phyloP scores from a whole-genome alignment of 2,113 vertebrate species.

The Psettodes erumei region DNA sequence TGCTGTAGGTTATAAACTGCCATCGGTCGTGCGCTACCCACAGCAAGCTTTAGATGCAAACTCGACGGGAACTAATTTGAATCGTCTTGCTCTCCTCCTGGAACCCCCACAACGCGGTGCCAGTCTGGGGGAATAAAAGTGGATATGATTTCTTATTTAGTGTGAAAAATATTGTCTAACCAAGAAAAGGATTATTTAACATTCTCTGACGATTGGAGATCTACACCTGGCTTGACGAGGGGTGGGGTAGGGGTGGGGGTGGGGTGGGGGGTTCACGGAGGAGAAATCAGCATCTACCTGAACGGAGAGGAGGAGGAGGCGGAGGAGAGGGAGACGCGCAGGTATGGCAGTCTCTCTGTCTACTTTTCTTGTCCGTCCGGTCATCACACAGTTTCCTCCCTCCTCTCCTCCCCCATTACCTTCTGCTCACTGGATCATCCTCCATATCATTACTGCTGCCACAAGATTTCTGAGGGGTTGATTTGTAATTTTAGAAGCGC shows the following conservation, averaged over 20 bases:
- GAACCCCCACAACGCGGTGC: slow-evolving; percentile 22
- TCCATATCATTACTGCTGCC: background rate
- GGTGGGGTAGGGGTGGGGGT: slow-evolving; percentile 1
- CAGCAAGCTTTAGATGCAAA: slow-evolving; percentile 38
- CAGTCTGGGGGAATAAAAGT: slow-evolving; percentile 50
- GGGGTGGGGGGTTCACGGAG: slow-evolving; percentile 30
- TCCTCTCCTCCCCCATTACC: background rate
- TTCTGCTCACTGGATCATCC: too few species aligned
- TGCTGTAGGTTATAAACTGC: slow-evolving; percentile 43
- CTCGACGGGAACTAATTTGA: slow-evolving; percentile 59
- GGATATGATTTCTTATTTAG: slow-evolving; percentile 62
- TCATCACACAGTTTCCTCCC: slow-evolving; percentile 4
- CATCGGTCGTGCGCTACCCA: slow-evolving; percentile 17
- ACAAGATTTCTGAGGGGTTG: slow-evolving; percentile 19
- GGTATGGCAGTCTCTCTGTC: slow-evolving; percentile 59
- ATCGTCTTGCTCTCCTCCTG: slow-evolving; percentile 32
- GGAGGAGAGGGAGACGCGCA: slow-evolving; percentile 52
- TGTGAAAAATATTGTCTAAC: slow-evolving; percentile 11
- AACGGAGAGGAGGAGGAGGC: slow-evolving; percentile 41
- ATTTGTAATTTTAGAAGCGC: slow-evolving; percentile 45
- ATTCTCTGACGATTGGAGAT: slow-evolving; percentile 41
- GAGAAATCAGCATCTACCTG: slow-evolving; percentile 32
- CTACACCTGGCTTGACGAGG: slow-evolving; percentile 40
- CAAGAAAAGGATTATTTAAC: slow-evolving; percentile 61
- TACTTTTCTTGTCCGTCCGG: slow-evolving; percentile 51